Evolutionary conservation across 2,888 invertebrate species (phyloP), one percentile per base, ranked within the genome.

Genomic region (Diarsia dahlii): DNA sequence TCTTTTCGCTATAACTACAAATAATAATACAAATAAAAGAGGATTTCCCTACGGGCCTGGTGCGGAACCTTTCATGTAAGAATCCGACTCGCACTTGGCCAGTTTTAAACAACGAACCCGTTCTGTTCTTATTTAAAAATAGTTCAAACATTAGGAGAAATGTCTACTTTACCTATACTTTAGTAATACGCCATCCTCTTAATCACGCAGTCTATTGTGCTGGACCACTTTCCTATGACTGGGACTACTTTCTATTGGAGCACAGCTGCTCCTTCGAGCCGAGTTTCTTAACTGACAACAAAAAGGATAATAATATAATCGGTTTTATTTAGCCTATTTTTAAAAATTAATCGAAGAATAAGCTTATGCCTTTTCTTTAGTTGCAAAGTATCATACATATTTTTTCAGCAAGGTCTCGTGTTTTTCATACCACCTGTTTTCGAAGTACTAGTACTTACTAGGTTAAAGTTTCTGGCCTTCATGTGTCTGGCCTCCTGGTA

Each of bases 181-280:
- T 71, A 34, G 64, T 39, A 15, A n/a, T 48, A 71, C 12, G 74
- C 34, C 23, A 72, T 74, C 56, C n/a, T 78, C 58, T 2, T 45
- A 58, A 58, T 58, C 34, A 63, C 20, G 23, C 18, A 8, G 45
- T 68, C 39, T 56, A 66, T 80, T 75, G 74, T 65, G 3, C 54
- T 56, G 81, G 64, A 62, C 65, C 75, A 46, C 81, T 80, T 80
- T 80, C 79, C 48, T 73, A 60, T 66, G 34, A 56, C 48, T 45
- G 54, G 13, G 45, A 34, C 75, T 70, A 75, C 79, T 80, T 80
- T 80, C 79, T 80, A 80, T 56, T 56, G 60, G 45, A 65, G 65
- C 54, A 18, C 69, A 80, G 64, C 79, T 80, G 80, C 48, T 70
- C 75, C 80, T 80, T 65, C n/a, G 12, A 78, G 63, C 74, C 28